Evolutionary conservation across 2,113 vertebrate species (phyloP).

Genomic region (Tenrec ecaudatus): DNA sequence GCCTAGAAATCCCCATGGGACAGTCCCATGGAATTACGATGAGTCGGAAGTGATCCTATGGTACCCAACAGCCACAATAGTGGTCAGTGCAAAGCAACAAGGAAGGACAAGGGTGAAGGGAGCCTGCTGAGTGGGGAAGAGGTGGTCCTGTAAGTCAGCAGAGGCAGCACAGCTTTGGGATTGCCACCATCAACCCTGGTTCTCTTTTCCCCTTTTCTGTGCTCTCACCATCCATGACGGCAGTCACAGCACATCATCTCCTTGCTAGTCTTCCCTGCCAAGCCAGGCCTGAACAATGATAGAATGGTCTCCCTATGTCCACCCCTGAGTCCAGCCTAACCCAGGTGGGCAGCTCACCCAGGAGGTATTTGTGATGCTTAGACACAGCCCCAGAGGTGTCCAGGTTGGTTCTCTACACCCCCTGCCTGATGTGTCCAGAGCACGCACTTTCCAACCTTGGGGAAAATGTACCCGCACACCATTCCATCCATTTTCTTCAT

Average conservation of each 20-base stretch:
- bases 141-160: not conserved
- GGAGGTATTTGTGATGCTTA: not conserved
- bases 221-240: not conserved
- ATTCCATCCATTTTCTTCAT: not conserved
- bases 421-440: not conserved
- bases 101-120: too few species aligned
- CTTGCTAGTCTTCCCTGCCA: not conserved
- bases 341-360: not conserved
- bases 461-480: not conserved
- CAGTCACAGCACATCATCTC: not conserved
- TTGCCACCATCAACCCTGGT: too few species aligned
- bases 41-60: too few species aligned
- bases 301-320: not conserved
- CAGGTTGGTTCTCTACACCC: accelerated
- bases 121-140: too few species aligned
- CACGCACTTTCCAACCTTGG: not conserved
- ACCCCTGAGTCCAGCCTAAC: not conserved
- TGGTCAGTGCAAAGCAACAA: too few species aligned
- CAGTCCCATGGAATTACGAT: too few species aligned
- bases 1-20: too few species aligned
- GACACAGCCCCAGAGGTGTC: not conserved
- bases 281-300: not conserved
- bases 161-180: not conserved
- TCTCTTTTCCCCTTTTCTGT: accelerated
- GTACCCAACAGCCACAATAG: too few species aligned